These are phyloP conservation scores for Paracentrotus lividus DNA, from an alignment of 53 echinoderm and acorn worm genomes.

Conservation along the genomic window DNA sequence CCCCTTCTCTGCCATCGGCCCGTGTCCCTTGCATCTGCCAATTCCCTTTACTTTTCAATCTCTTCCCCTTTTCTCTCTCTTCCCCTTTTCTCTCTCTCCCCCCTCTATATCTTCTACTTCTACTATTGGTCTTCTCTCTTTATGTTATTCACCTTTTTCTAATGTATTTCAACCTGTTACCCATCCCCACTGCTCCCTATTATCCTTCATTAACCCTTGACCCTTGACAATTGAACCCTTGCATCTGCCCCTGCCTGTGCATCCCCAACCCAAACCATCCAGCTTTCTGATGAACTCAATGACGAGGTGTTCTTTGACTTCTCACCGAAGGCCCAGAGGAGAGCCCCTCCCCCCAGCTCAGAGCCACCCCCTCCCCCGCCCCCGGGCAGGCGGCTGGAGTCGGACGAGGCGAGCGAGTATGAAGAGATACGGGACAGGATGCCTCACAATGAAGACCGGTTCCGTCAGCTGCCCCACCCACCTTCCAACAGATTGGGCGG, in stretches of 20 bases:
- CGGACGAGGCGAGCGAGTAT: constrained; percentile 66
- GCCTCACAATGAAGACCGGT: neutral
- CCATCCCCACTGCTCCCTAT: neutral
- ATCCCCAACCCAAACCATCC: neutral
- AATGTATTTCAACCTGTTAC: neutral
- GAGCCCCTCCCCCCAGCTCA: constrained; percentile 55
- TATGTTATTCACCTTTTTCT: neutral
- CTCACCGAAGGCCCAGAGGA: constrained; percentile 87
- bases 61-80: neutral
- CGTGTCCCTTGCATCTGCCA: no score
- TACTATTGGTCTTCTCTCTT: neutral
- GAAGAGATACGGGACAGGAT: constrained; percentile 66
- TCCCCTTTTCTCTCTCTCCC: neutral
- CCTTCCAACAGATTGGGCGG: constrained; percentile 25
- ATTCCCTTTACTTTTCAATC: neutral
- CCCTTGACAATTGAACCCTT: neutral
- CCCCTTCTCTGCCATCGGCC: no score
- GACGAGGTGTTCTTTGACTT: constrained; percentile 99
- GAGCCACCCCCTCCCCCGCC: constrained; percentile 52
- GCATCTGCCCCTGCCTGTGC: constrained; percentile 37
- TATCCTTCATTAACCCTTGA: neutral
- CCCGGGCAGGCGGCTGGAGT: constrained; percentile 48
- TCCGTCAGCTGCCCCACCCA: constrained; percentile 21
- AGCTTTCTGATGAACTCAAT: constrained; percentile 89
- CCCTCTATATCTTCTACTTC: neutral